These are phyloP conservation scores for Nothoprocta perdicaria DNA, from an alignment of 2,113 vertebrate genomes.

Conservation along the genomic window DNA sequence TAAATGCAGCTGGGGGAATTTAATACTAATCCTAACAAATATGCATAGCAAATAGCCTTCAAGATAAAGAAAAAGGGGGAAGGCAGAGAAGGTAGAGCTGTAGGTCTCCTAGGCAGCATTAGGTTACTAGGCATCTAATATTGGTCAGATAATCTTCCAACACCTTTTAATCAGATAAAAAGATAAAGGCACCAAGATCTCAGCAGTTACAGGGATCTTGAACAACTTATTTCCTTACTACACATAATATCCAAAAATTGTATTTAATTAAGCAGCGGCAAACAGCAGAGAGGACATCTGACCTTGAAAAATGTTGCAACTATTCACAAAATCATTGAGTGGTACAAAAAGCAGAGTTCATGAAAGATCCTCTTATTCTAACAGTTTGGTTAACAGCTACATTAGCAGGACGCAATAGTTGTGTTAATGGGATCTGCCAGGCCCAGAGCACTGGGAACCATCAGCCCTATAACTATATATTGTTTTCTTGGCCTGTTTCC, in stretches of 20 bases:
- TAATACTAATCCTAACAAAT: conserved; percentile 63
- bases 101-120: conserved; percentile 21
- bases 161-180: conserved; percentile 21
- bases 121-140: neutral
- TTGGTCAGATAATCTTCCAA: neutral
- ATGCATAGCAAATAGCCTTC: conserved; percentile 23
- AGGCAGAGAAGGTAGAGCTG: neutral
- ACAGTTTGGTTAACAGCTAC: neutral
- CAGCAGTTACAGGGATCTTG: neutral
- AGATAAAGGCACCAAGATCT: neutral
- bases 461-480: neutral
- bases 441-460: rapidly evolving
- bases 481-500: neutral
- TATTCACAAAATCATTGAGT: neutral
- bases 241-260: neutral
- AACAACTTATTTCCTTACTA: neutral
- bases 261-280: neutral
- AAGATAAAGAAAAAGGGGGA: neutral
- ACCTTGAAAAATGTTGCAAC: neutral
- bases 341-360: neutral
- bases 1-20: conserved; percentile 58
- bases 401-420: neutral
- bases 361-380: conserved; percentile 2
- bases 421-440: neutral
- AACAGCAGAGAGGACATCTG: neutral